Base-by-base conservation (phyloP, 2,888 invertebrate species). In the Ashinkailepas kermadecensis region DNA sequence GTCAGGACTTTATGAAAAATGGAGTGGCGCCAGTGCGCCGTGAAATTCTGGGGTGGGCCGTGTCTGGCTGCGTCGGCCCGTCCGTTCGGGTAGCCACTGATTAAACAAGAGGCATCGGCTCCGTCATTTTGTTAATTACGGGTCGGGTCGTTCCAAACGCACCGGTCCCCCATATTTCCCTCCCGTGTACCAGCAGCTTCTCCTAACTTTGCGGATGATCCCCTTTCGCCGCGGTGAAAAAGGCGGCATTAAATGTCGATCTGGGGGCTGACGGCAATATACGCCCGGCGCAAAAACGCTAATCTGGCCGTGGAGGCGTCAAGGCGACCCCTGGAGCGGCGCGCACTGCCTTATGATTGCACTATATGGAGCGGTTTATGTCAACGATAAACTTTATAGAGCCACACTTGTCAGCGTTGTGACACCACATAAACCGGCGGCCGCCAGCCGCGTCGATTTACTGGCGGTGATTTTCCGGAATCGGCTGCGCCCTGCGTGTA, bases 281-380 rank as follows among this genome's bases (percentile, higher is more conserved):
- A 56, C 23, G 74, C 18, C 65, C 56, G 74, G 74, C 74, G 23
- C 74, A 74, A 74, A 74, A 74, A 74, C 74, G 54, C 56, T 56
- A 74, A 74, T 74, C 74, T 21, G 74, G 21, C 74, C 9, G 74
- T 21, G 54, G 23, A 70, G 70, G 70, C 70, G 70, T 70, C 39
- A 39, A 10, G 70, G 39, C 25, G 70, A 23, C 11, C 70, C 70
- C 70, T 15, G 70, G 39, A 23, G 70, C 70, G 70, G 15, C 15
- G 70, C 70, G 25, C 15, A 70, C 39, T 4, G 70, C 70, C 70
- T 23, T 70, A 23, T 23, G 70, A 70, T 70, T 70, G 70, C 70
- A 70, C 70, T 70, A 70, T 70, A 70, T 70, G 70, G 25, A 70
- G 70, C 70, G 70, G 70, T 70, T 70, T 70, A 70, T 70, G 70